Base-by-base conservation (phyloP, 2,888 invertebrate species). In the Alitta virens region DNA sequence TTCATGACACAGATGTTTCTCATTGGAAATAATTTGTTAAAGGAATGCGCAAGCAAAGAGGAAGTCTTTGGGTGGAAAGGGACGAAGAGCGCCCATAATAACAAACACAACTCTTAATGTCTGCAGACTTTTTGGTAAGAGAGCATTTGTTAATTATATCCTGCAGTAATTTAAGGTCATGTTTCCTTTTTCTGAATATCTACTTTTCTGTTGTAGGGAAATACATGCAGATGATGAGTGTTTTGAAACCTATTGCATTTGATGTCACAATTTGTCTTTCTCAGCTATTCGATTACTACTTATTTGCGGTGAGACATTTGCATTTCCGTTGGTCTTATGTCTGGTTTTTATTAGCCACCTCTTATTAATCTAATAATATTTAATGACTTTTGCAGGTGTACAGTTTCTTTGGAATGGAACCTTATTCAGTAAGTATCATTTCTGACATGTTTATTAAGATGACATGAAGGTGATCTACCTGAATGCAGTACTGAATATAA, bases 61-160 rank as follows among this genome's bases (percentile, higher is more conserved):
- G 12, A 33, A 33, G 33, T 33, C 33, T 12, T 12, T 33, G 33
- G 33, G 33, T 33, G 33, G 33, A 12, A 33, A 33, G 33, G 33
- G 33, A 33, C 33, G 21, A 5, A 46, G 7, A 46, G 71, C 76
- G 53, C 76, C 79, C 12, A 77, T 79, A 58, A 88, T 96, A 1
- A 94, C 95, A 0, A 97, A 95, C 75, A 96, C 96, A 0, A 91
- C 94, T 0, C 80, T 97, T 16, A 93, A 92, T 62, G 91, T 97
- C 0, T 82, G 96, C 24, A 85, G 96, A 69, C 90, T 94, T 64
- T 80, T 84, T 73, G 84, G 84, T 82, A 69, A 67, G 74, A 63
- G n/a, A n/a, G 33, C 33, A 33, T 33, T 33, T 12, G 5, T 33
- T 5, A 33, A 5, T 7, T 33, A 33, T 33, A 7, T 33, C n/a